phyloP scores from a whole-genome alignment of 2,113 vertebrate genomes.

The Rhinogobius similis region DNA sequence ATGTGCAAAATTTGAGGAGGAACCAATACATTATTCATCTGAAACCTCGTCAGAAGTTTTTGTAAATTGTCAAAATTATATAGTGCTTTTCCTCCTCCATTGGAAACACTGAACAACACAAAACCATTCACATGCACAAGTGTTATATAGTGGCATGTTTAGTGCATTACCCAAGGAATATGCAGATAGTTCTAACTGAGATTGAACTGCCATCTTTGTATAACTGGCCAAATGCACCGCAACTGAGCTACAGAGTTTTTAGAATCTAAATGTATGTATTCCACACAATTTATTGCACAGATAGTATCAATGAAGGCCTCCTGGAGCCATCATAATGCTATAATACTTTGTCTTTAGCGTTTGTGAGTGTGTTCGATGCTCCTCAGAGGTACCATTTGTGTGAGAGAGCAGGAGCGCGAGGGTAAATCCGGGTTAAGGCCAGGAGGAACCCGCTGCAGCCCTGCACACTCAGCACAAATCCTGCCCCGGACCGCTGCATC shows the following conservation, averaged over 20 bases:
- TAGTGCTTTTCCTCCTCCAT: too few species aligned
- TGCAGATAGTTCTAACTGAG: background rate
- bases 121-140: too few species aligned
- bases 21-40: too few species aligned
- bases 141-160: too few species aligned
- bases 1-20: too few species aligned
- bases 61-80: too few species aligned
- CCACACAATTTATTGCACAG: background rate
- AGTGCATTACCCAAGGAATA: too few species aligned
- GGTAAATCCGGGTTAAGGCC: conserved; percentile 51
- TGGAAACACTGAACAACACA: too few species aligned
- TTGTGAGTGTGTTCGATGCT: background rate
- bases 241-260: background rate
- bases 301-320: background rate
- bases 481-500: conserved; percentile 33
- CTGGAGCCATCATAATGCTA: background rate
- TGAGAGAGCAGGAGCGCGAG: conserved; percentile 18
- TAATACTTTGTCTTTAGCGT: background rate
- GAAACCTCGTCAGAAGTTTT: too few species aligned
- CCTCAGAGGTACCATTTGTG: background rate
- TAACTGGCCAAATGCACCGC: background rate
- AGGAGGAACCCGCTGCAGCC: conserved; percentile 35
- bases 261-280: background rate
- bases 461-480: conserved; percentile 53
- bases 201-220: background rate